Evolutionary conservation across 2,888 invertebrate genomes (phyloP).

Genomic region (Microctonus hyperodae): DNA sequence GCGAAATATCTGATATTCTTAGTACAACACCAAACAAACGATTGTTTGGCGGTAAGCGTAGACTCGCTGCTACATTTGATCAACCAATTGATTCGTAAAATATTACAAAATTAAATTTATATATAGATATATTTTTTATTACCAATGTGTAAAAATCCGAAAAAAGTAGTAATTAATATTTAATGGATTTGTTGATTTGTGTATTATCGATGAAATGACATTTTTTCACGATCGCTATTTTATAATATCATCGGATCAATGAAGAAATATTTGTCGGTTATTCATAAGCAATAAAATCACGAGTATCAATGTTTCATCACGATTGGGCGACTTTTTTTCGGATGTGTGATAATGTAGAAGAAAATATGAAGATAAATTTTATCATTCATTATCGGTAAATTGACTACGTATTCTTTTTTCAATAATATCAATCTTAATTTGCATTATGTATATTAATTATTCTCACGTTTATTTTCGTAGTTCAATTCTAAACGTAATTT

Average conservation of each 20-base stretch:
- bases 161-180: background rate
- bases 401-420: no score
- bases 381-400: no score
- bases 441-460: no score
- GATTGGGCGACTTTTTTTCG: conserved; percentile 47
- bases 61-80: conserved; percentile 64
- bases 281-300: conserved; percentile 14
- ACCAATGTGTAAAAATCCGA: background rate
- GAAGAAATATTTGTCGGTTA: conserved; percentile 17
- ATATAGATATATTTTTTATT: background rate
- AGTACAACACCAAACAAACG: conserved; percentile 52
- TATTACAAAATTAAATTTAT: background rate
- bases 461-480: no score
- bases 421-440: no score
- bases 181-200: background rate
- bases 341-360: no score
- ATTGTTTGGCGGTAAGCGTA: conserved; percentile 60
- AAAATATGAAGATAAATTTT: no score
- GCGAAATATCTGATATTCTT: conserved; percentile 22
- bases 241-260: background rate
- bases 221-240: no score
- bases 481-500: no score
- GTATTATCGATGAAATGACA: background rate
- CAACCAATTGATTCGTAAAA: conserved; percentile 53
- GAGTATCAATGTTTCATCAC: conserved; percentile 23